Conservation (phyloP, 2,888 invertebrate genomes). For the Xestoiulus laeticollis region DNA sequence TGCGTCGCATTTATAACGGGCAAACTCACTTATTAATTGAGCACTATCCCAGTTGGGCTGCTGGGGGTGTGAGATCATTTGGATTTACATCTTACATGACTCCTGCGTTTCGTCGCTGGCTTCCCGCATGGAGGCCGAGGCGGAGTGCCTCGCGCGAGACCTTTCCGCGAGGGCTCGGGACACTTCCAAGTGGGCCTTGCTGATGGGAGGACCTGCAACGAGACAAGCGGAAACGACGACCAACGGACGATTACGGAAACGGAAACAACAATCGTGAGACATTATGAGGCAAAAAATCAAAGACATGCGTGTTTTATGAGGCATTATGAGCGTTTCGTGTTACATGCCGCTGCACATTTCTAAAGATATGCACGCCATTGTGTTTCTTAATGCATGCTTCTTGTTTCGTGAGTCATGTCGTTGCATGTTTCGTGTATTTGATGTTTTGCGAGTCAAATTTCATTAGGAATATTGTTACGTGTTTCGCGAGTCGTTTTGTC, state of each 20-base stretch:
- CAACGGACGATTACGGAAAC: neutral
- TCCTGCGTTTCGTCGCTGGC: neutral
- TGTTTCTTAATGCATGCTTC: neutral
- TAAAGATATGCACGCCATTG: neutral
- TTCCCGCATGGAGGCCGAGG: neutral
- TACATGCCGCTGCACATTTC: too few species aligned
- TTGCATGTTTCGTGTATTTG: too few species aligned
- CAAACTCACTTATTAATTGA: neutral
- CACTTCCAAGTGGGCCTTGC: conserved; percentile 41
- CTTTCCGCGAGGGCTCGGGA: neutral
- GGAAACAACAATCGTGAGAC: neutral
- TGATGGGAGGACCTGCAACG: conserved; percentile 39
- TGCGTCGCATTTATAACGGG: neutral
- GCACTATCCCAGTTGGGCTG: neutral
- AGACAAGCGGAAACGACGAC: conserved; percentile 39
- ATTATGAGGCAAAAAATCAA: neutral
- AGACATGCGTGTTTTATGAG: neutral
- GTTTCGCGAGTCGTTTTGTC: too few species aligned
- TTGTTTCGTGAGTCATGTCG: neutral
- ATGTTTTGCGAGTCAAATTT: too few species aligned
- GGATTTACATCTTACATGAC: conserved; percentile 42
- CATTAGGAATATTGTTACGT: too few species aligned
- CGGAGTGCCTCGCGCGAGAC: neutral
- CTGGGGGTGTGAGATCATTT: neutral
- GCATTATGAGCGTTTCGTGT: neutral